Percentiles rank a stretch among this genome's conserved stretches.
Conservation (phyloP, 2,113 vertebrate genomes). For the Periophthalmus modestus region DNA sequence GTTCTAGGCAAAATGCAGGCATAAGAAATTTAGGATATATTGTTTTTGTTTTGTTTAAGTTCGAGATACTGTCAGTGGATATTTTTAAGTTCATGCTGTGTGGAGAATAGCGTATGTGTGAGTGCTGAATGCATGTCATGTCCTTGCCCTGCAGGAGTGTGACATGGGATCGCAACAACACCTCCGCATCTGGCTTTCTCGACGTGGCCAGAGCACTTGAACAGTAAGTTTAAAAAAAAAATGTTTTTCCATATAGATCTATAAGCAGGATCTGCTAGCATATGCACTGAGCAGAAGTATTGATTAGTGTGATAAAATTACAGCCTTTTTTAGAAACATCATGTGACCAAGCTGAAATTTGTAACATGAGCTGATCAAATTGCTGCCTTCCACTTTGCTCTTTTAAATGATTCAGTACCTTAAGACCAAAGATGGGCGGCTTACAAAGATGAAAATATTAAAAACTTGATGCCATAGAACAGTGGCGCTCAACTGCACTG, state of each 20-base stretch:
- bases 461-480: constrained; percentile 6
- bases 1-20: no score
- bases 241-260: background rate
- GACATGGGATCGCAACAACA: constrained; percentile 88
- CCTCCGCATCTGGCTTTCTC: constrained; percentile 84
- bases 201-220: constrained; percentile 87
- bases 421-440: constrained; percentile 50
- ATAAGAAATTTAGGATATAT: background rate
- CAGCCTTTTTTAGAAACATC: constrained; percentile 9
- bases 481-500: background rate
- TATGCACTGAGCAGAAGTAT: background rate
- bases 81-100: background rate
- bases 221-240: constrained; percentile 77
- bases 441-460: constrained; percentile 59
- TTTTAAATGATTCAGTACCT: constrained; percentile 54
- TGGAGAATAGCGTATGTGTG: constrained; percentile 1
- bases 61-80: background rate
- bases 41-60: no score
- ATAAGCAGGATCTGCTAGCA: background rate
- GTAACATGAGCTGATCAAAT: constrained; percentile 37
- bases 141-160: constrained; percentile 79
- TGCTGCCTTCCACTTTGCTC: constrained; percentile 49
- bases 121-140: constrained; percentile 17
- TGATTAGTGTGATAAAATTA: constrained; percentile 9
- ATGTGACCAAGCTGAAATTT: constrained; percentile 21